phyloP scores from a whole-genome alignment of 2,113 vertebrate genomes.

The Rhineura floridana region DNA sequence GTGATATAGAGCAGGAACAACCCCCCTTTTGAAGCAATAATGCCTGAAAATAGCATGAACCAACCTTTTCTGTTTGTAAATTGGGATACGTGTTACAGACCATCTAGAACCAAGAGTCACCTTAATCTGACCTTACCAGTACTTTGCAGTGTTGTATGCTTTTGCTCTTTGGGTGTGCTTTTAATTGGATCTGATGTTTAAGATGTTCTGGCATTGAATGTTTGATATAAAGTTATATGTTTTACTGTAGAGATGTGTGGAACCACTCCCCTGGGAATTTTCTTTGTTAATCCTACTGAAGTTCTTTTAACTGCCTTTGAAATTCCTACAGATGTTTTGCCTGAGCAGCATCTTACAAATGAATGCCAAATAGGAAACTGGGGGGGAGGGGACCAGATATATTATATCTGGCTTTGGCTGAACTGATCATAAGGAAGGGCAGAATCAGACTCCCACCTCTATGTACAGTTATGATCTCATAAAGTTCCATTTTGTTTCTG shows the following conservation, averaged over 20 bases:
- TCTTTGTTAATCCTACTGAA: neutral
- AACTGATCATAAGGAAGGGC: neutral
- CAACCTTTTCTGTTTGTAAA: neutral
- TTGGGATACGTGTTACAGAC: neutral
- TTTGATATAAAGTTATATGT: neutral
- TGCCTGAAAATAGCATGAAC: neutral
- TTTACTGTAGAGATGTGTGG: slow-evolving; percentile 1
- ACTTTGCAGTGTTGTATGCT: neutral
- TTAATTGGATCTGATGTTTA: neutral
- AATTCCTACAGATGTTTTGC: neutral
- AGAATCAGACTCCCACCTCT: neutral
- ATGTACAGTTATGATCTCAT: neutral
- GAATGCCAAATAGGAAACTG: neutral
- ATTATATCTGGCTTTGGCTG: neutral
- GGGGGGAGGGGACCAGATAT: neutral
- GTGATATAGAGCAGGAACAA: neutral
- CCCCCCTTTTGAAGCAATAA: neutral
- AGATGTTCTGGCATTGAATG: neutral
- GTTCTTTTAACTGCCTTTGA: neutral
- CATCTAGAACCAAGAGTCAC: neutral
- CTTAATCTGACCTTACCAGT: neutral
- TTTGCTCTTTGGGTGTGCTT: neutral
- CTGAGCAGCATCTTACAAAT: neutral
- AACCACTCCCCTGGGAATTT: neutral
- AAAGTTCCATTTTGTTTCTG: slow-evolving; percentile 23